Base-by-base conservation (phyloP, 2,113 vertebrate species). In the Myxocyprinus asiaticus region DNA sequence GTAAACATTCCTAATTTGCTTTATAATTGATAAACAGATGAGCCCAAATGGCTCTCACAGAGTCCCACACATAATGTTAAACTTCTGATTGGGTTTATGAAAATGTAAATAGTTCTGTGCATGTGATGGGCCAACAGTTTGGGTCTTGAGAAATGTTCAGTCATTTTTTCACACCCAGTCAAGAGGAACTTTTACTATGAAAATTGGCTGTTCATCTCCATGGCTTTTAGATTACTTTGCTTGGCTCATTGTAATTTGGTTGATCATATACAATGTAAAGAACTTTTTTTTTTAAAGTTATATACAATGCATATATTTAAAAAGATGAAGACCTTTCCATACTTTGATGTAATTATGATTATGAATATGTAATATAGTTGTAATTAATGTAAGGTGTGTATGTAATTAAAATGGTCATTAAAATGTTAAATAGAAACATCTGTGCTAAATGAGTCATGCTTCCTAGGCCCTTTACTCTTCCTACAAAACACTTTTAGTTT, bases 361-460 rank as follows among this genome's bases (percentile, higher is more conserved):
- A 51, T 48, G 70, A 79, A 82, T 3, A 43, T 71, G 66, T 62
- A 82, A 80, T 88, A 76, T 78, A 84, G 80, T 33, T 33, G 22
- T 80, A 72, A 84, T 89, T 91, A 90, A 88, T 94, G 90, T 91
- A 91, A 86, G 88, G 87, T 90, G 91, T 92, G 81, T 92, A 91
- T 92, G 89, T 91, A 90, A 89, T 77, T 76, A 64, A 91, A 84
- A 89, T 88, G 69, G 83, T 84, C 87, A 78, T 85, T 88, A 86
- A 63, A 55, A 82, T 83, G 78, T 84, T 81, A 43, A 61, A 80
- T 65, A 67, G 70, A 58, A 33, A 33, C 22, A 33, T 33, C 22
- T 33, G 22, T 33, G 22, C 1, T 33, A 33, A 33, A 33, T 33
- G 22, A 33, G 22, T 33, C 22, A 33, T 33, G 22, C 22, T 33